phyloP scores from a whole-genome alignment of 2,888 invertebrate species.

The Lepidochrysops patricia region DNA sequence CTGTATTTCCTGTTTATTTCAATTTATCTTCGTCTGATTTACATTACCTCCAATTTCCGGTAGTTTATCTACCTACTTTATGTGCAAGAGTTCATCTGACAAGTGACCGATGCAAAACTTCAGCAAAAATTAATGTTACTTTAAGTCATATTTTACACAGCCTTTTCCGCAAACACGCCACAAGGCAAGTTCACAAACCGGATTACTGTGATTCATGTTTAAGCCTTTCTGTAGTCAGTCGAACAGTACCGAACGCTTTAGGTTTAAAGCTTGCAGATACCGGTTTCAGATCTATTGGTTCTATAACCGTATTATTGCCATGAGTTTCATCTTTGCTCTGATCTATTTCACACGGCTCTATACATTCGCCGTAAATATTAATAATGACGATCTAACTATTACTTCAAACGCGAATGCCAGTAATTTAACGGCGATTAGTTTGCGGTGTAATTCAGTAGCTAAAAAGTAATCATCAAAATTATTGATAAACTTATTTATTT shows the following conservation, averaged over 20 bases:
- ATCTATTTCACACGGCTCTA: neutral
- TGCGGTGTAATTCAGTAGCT: neutral
- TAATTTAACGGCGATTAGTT: neutral
- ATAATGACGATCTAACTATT: neutral
- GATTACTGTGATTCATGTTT: slow-evolving; percentile 1
- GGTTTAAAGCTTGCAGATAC: neutral
- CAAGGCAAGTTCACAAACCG: slow-evolving; percentile 5
- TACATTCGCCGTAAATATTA: neutral
- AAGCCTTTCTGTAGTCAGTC: slow-evolving; percentile 8
- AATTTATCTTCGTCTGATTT: neutral
- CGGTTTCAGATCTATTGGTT: neutral
- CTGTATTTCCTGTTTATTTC: neutral
- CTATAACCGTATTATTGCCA: neutral
- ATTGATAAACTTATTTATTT: too few relatives aligned
- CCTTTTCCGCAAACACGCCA: slow-evolving; percentile 6
- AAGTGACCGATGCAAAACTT: neutral
- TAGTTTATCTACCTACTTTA: neutral
- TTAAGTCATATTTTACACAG: neutral
- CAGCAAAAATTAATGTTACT: neutral
- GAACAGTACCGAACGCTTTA: neutral
- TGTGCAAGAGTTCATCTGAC: neutral
- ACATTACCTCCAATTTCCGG: neutral
- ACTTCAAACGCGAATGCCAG: neutral
- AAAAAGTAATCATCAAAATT: neutral
- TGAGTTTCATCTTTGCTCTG: neutral